Base-by-base conservation (phyloP, 2,113 vertebrate genomes). In the Aegypius monachus region DNA sequence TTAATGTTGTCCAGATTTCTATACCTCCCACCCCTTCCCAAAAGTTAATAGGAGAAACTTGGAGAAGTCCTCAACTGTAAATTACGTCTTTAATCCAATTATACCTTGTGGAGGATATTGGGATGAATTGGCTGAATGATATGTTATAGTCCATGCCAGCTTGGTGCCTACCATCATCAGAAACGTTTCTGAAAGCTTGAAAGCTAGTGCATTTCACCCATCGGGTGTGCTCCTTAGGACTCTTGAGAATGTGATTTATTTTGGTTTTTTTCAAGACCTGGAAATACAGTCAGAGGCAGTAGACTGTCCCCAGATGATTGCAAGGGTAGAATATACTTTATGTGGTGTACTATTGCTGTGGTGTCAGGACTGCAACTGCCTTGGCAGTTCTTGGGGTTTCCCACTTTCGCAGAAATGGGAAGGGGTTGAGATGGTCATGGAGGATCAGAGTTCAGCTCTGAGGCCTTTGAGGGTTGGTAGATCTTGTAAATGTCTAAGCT, bases 21-120 rank as follows among this genome's bases (percentile, higher is more conserved):
- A 55, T 11, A 32, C 8, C 10, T 9, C 21, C 4, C 19, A 26
- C 20, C 29, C 5, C 3, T 6, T 4, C 15, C 17, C n/a, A 2
- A 23, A 72, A 25, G 27, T 73, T 88, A 88, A 40, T 14, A 50
- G 6, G 7, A 56, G 8, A 72, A 71, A 59, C 40, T n/a, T 77
- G 75, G 50, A 67, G 34, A 45, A 90, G 25, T 65, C 16, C 20
- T 85, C 25, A 58, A 13, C 8, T 83, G 16, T 72, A 71, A 86
- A 81, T 62, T 36, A n/a, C 17, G 19, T 55, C 32, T 61, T 84
- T 78, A 84, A 71, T 71, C 45, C 26, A 53, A 1, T 82, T 27
- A 23, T 20, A 31, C 65, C 9, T 27, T 61, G 52, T 68, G 13
- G 65, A 84, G 34, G 36, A 73, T 43, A 62, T 18, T 47, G 31